Evolutionary conservation across 2,113 vertebrate species (phyloP), one percentile per base, ranked within the genome.

Genomic region (Tautogolabrus adspersus): DNA sequence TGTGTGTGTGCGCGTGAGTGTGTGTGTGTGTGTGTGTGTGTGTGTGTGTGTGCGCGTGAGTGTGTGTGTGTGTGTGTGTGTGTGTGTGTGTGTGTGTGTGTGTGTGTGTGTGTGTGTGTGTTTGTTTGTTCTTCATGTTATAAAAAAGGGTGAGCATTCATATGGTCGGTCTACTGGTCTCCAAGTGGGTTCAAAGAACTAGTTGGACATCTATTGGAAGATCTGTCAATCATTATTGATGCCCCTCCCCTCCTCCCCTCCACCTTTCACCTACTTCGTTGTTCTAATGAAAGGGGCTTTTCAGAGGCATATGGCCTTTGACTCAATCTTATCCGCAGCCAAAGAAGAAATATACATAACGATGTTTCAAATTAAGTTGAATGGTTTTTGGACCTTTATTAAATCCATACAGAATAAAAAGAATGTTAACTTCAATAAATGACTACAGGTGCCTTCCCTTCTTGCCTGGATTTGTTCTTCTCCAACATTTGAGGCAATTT

Each of bases 261-360:
- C 6, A 93, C 89, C 86, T 91, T 91, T 94, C 72, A 89, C 91
- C 89, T 75, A 91, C 76, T 87, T 91, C 57, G 70, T 70, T 13
- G 10, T 52, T 79, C 34, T 19, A 44, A 16, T 68, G 7, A 83
- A 86, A 71, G 15, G 38, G 6, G 59, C 56, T 63, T 80, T 83
- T 82, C 66, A 70, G 42, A 56, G 66, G 8, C 26, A 6, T 0
- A 2, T 79, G 56, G 72, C 71, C 73, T 86, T 79, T 66, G 37
- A 81, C 58, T 66, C 12, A 12, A 21, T 64, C 21, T 67, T 19
- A 55, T 63, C 23, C 46, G 49, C 46, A 76, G 18, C 1, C 15
- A 4, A 46, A 46, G 4, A 46, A 3, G 13, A 15, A 46, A 46
- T 46, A 15, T 12, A 16, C 1, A 47, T 10, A 58, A 5, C 44